Evolutionary conservation across 2,888 invertebrate species (phyloP).

Genomic region (Ichneumoninae sp.): DNA sequence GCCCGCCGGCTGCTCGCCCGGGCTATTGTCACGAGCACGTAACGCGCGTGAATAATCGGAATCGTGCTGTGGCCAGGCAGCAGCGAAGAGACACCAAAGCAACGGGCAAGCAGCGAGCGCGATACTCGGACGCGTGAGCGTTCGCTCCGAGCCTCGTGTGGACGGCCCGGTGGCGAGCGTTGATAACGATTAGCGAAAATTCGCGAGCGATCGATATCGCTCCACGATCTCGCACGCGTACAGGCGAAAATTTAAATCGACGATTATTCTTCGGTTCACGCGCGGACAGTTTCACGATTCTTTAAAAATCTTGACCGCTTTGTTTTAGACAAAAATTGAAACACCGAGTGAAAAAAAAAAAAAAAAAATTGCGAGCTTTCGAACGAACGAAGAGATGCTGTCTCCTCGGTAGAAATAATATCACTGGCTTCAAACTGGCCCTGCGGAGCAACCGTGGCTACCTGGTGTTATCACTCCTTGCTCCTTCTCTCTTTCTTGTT

Average conservation of each 20-base stretch:
- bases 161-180: background rate
- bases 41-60: conserved; percentile 69
- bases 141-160: background rate
- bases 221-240: conserved; percentile 12
- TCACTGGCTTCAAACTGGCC: conserved; percentile 77
- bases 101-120: background rate
- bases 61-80: conserved; percentile 56
- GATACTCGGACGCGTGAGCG: background rate
- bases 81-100: conserved; percentile 6
- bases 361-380: background rate
- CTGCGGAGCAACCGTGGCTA: conserved; percentile 71
- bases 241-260: background rate
- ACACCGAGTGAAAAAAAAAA: background rate
- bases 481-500: conserved; percentile 36
- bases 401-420: conserved; percentile 74
- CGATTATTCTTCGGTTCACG: background rate
- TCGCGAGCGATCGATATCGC: background rate
- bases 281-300: background rate
- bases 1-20: conserved; percentile 59
- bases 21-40: conserved; percentile 70
- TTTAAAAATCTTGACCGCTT: background rate
- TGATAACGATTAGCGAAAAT: conserved; percentile 27
- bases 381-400: conserved; percentile 72
- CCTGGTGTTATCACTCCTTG: conserved; percentile 76
- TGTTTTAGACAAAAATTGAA: background rate